Conservation (phyloP, 2,113 vertebrate genomes). For the Paracanthobrama guichenoti region DNA sequence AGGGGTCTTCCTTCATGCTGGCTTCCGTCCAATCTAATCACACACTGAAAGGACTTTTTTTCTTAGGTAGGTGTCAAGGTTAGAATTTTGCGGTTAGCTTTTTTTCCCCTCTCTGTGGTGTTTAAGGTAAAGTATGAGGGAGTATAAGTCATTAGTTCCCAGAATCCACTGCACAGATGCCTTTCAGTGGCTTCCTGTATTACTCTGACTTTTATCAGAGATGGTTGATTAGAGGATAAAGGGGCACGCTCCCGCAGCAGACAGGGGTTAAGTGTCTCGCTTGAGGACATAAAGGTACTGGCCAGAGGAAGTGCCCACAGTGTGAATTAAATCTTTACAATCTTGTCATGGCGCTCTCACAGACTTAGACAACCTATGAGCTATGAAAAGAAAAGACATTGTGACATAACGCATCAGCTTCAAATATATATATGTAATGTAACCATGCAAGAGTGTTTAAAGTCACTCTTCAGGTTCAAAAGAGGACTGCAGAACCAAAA, state of each 20-base stretch:
- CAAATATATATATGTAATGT: background rate
- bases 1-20: conserved; percentile 9
- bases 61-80: conserved; percentile 24
- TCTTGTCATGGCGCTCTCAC: background rate
- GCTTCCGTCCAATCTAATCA: conserved; percentile 12
- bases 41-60: conserved; percentile 1
- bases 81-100: background rate
- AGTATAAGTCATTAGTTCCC: background rate
- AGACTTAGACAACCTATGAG: background rate
- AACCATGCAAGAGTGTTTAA: background rate
- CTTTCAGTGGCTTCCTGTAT: background rate
- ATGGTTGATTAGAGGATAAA: conserved; percentile 8
- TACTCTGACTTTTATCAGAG: conserved; percentile 4
- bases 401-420: conserved; percentile 9
- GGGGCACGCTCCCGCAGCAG: background rate
- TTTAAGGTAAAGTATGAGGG: background rate
- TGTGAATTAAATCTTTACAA: conserved; percentile 40
- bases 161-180: conserved; percentile 8
- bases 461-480: background rate
- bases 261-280: conserved; percentile 16
- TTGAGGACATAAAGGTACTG: conserved; percentile 2
- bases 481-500: background rate
- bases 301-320: conserved; percentile 12
- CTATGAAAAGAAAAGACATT: background rate
- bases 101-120: background rate